Percentiles rank a stretch among this genome's conserved stretches.
These are phyloP conservation scores for Limnephilus lunatus DNA, from an alignment of 2,888 invertebrate species.

Conservation along the genomic window DNA sequence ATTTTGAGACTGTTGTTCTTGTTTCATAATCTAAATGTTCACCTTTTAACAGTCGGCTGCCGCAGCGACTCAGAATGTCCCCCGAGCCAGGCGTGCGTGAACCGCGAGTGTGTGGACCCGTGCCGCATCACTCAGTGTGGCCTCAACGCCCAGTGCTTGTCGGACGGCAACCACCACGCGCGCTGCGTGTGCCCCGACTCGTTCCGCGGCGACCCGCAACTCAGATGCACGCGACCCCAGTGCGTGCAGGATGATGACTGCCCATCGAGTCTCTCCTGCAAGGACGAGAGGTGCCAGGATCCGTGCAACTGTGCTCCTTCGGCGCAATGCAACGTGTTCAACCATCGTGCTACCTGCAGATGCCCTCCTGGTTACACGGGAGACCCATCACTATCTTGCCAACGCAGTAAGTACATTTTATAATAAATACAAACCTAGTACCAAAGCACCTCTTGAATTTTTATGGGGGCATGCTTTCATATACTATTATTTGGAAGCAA, in stretches of 20 bases:
- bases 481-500: not conserved
- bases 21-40: not conserved
- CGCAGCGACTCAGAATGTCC: slow-evolving; percentile 91
- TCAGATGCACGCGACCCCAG: slow-evolving; percentile 87
- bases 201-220: slow-evolving; percentile 87
- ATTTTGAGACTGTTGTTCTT: not conserved
- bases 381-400: slow-evolving; percentile 84
- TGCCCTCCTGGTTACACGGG: slow-evolving; percentile 91
- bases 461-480: not conserved
- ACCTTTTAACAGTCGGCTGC: slow-evolving; percentile 83
- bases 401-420: slow-evolving; percentile 73
- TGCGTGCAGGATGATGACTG: slow-evolving; percentile 88
- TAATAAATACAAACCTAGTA: not conserved
- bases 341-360: slow-evolving; percentile 87
- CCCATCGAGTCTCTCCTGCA: slow-evolving; percentile 87
- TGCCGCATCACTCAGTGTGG: slow-evolving; percentile 90
- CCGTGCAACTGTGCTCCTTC: slow-evolving; percentile 90
- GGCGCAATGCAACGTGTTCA: slow-evolving; percentile 86
- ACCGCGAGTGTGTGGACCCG: slow-evolving; percentile 88
- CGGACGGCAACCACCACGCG: slow-evolving; percentile 86
- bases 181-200: slow-evolving; percentile 87
- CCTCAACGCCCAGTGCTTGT: slow-evolving; percentile 85
- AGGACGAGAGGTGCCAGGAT: slow-evolving; percentile 86
- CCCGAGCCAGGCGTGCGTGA: slow-evolving; percentile 88
- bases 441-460: not conserved